Conservation (phyloP, 2,113 vertebrate species). For the Pelobates fuscus region DNA sequence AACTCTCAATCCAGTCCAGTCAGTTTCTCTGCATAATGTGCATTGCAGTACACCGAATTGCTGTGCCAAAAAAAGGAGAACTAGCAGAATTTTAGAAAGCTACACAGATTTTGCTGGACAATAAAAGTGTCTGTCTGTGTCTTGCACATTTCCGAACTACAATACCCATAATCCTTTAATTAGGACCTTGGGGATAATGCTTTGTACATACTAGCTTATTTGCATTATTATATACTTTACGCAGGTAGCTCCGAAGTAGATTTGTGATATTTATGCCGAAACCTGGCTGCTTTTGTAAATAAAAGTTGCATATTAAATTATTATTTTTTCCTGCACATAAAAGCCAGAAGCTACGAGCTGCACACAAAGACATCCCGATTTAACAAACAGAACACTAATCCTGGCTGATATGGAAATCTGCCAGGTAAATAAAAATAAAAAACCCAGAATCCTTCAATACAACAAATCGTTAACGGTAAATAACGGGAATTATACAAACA, state of each 20-base stretch:
- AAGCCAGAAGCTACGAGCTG: slow-evolving; percentile 8
- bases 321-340: background rate
- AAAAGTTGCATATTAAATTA: slow-evolving; percentile 9
- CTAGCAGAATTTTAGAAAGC: too few relatives aligned
- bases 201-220: background rate
- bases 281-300: background rate
- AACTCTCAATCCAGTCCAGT: too few relatives aligned
- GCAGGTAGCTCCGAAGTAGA: slow-evolving; percentile 21
- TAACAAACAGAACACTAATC: slow-evolving; percentile 22
- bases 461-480: too few relatives aligned
- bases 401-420: slow-evolving; percentile 10
- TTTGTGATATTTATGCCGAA: slow-evolving; percentile 11
- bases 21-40: too few relatives aligned
- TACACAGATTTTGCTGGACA: too few relatives aligned
- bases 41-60: too few relatives aligned
- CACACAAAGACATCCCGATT: slow-evolving; percentile 12
- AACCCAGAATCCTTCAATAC: too few relatives aligned
- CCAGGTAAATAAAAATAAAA: background rate
- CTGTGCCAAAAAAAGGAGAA: too few relatives aligned
- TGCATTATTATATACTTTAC: slow-evolving; percentile 5
- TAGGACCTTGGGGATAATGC: background rate
- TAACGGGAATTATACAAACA: too few relatives aligned
- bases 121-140: too few relatives aligned
- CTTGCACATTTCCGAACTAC: too few relatives aligned
- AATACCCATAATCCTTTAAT: too few relatives aligned